These are phyloP conservation scores for Guaruba guarouba DNA, from an alignment of 2,113 vertebrate species.

Conservation along the genomic window DNA sequence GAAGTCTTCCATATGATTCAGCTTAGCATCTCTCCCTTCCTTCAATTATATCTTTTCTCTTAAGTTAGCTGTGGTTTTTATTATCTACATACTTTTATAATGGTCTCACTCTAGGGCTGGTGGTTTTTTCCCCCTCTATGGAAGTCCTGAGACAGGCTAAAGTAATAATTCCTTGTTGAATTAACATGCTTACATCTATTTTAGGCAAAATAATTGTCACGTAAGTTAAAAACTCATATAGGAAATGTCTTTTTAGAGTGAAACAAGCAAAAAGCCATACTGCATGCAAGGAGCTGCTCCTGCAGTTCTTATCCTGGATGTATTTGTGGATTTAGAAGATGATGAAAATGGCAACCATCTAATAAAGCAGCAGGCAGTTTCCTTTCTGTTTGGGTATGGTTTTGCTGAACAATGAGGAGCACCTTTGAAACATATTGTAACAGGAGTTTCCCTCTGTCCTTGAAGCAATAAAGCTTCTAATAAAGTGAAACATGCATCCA, in stretches of 20 bases:
- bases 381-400: not conserved
- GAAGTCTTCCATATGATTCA: not conserved
- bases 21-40: not conserved
- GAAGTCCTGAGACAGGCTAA: not conserved
- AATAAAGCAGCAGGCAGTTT: not conserved
- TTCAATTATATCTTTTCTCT: not conserved
- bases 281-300: not conserved
- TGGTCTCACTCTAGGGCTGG: not conserved
- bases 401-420: not conserved
- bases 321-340: not conserved
- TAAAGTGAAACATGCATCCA: constrained; percentile 24
- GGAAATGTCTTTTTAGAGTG: not conserved
- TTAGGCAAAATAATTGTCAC: not conserved
- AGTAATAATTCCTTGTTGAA: not conserved
- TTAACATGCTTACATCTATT: not conserved
- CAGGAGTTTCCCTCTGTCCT: not conserved
- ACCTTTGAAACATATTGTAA: not conserved
- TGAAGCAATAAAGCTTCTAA: constrained; percentile 33
- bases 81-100: not conserved
- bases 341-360: not conserved
- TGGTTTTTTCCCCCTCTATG: not conserved
- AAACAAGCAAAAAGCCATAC: not conserved
- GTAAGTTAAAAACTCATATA: not conserved
- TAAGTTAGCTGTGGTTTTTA: not conserved
- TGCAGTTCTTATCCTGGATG: not conserved